Evolutionary conservation across 2,888 invertebrate genomes (phyloP).

Genomic region (Protonemura montana): DNA sequence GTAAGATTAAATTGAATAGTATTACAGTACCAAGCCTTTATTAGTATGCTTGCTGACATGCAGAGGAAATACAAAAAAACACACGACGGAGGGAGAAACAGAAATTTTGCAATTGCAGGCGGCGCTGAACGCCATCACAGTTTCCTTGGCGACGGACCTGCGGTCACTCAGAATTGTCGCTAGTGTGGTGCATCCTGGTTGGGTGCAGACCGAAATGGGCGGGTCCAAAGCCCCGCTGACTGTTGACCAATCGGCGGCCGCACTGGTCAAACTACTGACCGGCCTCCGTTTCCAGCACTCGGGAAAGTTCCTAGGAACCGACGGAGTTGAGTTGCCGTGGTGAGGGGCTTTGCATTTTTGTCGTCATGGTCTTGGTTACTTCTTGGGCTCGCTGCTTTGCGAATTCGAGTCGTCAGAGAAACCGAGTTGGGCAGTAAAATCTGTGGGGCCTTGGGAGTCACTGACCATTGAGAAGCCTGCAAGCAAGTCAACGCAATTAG

Average conservation of each 20-base stretch:
- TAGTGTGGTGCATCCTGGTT: constrained; percentile 84
- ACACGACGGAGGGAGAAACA: background rate
- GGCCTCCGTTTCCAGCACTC: constrained; percentile 71
- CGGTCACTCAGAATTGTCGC: constrained; percentile 77
- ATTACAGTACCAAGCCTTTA: too few species aligned
- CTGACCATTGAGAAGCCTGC: constrained; percentile 89
- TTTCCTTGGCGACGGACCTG: constrained; percentile 83
- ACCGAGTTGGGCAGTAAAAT: constrained; percentile 84
- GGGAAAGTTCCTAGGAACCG: constrained; percentile 80
- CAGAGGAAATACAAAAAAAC: background rate
- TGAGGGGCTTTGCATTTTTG: constrained; percentile 57
- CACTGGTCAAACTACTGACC: constrained; percentile 72
- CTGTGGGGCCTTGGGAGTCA: constrained; percentile 88
- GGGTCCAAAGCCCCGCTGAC: constrained; percentile 80
- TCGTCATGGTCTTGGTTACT: constrained; percentile 77
- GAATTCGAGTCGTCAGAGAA: constrained; percentile 93
- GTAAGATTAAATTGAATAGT: too few species aligned
- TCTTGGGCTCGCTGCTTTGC: constrained; percentile 84
- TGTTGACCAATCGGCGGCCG: constrained; percentile 70
- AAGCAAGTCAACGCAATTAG: constrained; percentile 51
- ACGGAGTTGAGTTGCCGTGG: constrained; percentile 79
- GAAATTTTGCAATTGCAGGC: constrained; percentile 62
- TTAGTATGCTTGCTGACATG: background rate
- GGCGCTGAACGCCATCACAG: constrained; percentile 86
- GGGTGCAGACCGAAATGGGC: constrained; percentile 92